Conservation (phyloP, 2,113 vertebrate species). For the Recurvirostra avosetta region DNA sequence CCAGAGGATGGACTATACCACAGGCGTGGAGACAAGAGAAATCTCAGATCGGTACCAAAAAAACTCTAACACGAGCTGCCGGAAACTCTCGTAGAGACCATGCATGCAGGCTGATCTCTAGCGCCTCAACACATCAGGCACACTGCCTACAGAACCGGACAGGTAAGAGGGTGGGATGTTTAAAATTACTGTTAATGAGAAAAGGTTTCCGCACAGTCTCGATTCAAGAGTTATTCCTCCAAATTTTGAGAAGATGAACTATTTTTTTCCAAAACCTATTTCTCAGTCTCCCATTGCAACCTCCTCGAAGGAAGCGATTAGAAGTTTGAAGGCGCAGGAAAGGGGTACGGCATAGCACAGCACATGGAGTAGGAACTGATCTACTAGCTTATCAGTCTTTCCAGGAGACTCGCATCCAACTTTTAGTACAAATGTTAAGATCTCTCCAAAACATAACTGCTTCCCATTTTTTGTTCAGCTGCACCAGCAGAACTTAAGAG, state of each 20-base stretch:
- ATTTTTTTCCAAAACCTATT: neutral
- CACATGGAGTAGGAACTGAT: neutral
- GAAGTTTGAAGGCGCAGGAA: neutral
- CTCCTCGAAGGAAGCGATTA: neutral
- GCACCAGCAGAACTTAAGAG: neutral
- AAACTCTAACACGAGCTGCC: neutral
- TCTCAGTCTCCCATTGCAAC: neutral
- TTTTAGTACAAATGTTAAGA: neutral
- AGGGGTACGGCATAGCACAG: neutral
- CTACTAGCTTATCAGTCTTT: neutral
- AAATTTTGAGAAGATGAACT: neutral
- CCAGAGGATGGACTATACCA: neutral
- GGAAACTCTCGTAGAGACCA: neutral
- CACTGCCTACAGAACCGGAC: rapidly evolving
- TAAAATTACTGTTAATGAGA: neutral
- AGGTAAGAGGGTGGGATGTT: neutral
- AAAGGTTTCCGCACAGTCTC: neutral
- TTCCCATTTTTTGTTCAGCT: neutral
- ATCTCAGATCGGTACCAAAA: neutral
- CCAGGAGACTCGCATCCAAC: neutral
- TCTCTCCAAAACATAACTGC: neutral
- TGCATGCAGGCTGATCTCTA: neutral
- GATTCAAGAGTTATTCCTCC: neutral
- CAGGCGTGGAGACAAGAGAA: neutral
- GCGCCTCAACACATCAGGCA: neutral